phyloP scores from a whole-genome alignment of 1,140 invertebrate genomes.

The Neocloeon triangulifer region DNA sequence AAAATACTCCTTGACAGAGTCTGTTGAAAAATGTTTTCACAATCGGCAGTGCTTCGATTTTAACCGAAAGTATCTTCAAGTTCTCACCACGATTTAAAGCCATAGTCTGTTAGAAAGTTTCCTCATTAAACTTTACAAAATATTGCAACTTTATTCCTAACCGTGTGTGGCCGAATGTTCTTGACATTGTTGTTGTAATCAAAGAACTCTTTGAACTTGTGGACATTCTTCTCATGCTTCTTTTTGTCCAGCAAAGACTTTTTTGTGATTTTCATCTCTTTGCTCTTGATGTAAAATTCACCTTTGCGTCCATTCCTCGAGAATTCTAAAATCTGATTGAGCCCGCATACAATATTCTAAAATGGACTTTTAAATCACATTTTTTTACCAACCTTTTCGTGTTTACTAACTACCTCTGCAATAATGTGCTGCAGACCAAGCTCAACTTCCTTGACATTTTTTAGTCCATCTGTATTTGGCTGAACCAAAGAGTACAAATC shows the following conservation, averaged over 20 bases:
- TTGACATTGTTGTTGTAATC: slow-evolving; percentile 36
- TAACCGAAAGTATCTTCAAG: slow-evolving; percentile 52
- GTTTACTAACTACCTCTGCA: slow-evolving; percentile 55
- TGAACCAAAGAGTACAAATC: no score
- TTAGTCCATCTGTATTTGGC: slow-evolving; percentile 28
- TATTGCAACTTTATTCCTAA: slow-evolving; percentile 11
- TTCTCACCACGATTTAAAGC: slow-evolving; percentile 70
- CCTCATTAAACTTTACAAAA: slow-evolving; percentile 6
- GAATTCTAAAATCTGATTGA: no score
- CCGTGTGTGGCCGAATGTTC: slow-evolving; percentile 54
- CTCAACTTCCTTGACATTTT: slow-evolving; percentile 33
- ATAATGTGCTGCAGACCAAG: slow-evolving; percentile 52
- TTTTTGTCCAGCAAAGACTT: no score
- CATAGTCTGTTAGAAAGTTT: slow-evolving; percentile 26
- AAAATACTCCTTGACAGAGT: slow-evolving; percentile 24
- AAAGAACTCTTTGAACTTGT: slow-evolving; percentile 62
- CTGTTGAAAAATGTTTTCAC: slow-evolving; percentile 33
- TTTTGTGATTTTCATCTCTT: slow-evolving; percentile 19
- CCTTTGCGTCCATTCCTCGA: slow-evolving; percentile 19
- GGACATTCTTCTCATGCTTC: slow-evolving; percentile 15
- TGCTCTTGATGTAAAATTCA: slow-evolving; percentile 22
- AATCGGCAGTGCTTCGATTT: slow-evolving; percentile 40
- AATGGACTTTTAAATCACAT: no score
- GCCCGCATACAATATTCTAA: no score
- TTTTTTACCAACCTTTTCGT: slow-evolving; percentile 42